Percentiles rank a stretch among this genome's conserved stretches.
Conservation (phyloP, 1,140 invertebrate genomes). For the Drosophila tropicalis region DNA sequence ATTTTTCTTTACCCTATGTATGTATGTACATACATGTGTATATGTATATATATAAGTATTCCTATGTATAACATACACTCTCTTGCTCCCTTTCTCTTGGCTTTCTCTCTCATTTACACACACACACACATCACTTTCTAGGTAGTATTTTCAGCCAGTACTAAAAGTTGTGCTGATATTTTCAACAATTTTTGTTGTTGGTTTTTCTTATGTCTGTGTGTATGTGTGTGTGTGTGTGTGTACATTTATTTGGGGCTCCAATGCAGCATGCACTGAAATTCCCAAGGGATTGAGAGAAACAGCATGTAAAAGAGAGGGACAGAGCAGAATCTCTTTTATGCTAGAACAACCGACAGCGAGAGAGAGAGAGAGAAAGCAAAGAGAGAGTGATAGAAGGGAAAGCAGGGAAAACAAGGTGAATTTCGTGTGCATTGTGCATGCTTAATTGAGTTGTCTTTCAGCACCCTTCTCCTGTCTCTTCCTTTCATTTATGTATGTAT, state of each 20-base stretch:
- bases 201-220: neutral
- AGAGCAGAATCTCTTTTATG: neutral
- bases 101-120: neutral
- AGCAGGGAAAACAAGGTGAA: conserved; percentile 40
- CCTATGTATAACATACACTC: neutral
- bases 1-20: conserved; percentile 36
- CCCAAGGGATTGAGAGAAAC: conserved; percentile 17
- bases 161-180: conserved; percentile 45
- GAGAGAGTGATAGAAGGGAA: neutral
- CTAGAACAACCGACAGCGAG: neutral
- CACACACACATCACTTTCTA: neutral
- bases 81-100: neutral
- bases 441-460: conserved; percentile 70
- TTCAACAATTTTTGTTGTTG: conserved; percentile 37
- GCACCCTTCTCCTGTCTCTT: conserved; percentile 5
- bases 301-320: neutral
- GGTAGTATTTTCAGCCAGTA: conserved; percentile 9
- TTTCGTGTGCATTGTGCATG: conserved; percentile 79
- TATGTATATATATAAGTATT: neutral
- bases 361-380: neutral
- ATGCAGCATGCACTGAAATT: conserved; percentile 64
- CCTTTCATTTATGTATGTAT: too few relatives aligned
- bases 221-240: neutral
- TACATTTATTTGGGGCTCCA: conserved; percentile 47
- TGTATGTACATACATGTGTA: neutral